These are phyloP conservation scores for Cremastinae sp. DNA, from an alignment of 2,888 invertebrate species.

Conservation along the genomic window DNA sequence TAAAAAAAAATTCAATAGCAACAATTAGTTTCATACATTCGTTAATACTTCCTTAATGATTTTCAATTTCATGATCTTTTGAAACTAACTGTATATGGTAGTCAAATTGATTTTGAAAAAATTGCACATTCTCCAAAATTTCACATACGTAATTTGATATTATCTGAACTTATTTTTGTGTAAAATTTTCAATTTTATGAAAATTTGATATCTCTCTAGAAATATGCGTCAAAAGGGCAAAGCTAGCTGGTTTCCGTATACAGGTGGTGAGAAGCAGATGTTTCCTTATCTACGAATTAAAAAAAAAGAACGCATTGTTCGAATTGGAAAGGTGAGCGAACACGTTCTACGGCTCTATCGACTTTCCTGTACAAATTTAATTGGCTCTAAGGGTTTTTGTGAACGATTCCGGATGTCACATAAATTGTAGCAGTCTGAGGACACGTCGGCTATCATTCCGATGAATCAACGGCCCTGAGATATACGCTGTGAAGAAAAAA, in stretches of 20 bases:
- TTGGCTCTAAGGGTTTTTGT: conserved; percentile 67
- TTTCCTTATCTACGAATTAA: conserved; percentile 51
- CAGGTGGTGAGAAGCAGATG: conserved; percentile 46
- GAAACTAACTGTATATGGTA: too few species aligned
- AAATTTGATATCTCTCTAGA: background rate
- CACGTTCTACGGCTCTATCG: conserved; percentile 40
- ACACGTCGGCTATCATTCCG: conserved; percentile 34
- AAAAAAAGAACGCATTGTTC: conserved; percentile 40
- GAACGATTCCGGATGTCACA: conserved; percentile 71
- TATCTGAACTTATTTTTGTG: too few species aligned
- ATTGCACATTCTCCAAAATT: too few species aligned
- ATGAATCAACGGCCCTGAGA: conserved; percentile 2
- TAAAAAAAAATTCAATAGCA: too few species aligned
- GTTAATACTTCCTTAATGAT: too few species aligned
- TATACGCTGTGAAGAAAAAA: background rate
- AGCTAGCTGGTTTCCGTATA: background rate
- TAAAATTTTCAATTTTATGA: background rate
- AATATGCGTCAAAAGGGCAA: background rate
- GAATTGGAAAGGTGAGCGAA: conserved; percentile 34
- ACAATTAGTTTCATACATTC: too few species aligned
- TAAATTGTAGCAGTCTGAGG: conserved; percentile 67
- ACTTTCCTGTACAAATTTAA: conserved; percentile 47
- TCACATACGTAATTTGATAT: too few species aligned
- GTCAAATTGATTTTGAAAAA: too few species aligned
- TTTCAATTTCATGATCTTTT: too few species aligned